These are phyloP conservation scores for Pantelozetes paolii DNA, from an alignment of 2,888 invertebrate species.

Conservation along the genomic window DNA sequence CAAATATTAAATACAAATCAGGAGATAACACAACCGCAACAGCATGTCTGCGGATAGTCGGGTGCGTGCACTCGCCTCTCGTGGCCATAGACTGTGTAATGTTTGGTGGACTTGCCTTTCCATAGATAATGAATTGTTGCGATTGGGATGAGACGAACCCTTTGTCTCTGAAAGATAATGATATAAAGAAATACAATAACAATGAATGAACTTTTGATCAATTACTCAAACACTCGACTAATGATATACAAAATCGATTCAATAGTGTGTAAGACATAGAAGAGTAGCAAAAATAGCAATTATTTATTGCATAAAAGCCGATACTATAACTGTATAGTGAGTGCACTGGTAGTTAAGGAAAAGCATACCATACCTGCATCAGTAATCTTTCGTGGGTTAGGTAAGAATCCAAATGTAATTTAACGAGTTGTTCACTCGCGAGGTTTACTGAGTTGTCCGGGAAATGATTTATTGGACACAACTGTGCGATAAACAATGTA, in stretches of 20 bases:
- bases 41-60: conserved; percentile 53
- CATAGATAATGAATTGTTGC: conserved; percentile 52
- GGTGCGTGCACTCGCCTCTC: conserved; percentile 53
- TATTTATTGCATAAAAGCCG: neutral
- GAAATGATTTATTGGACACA: conserved; percentile 56
- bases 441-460: conserved; percentile 56
- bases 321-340: neutral
- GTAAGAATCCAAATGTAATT: conserved; percentile 54
- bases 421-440: conserved; percentile 56
- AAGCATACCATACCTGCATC: conserved; percentile 53
- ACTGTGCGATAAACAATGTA: conserved; percentile 48
- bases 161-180: conserved; percentile 53
- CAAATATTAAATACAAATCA: too few relatives aligned
- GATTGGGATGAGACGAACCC: conserved; percentile 53
- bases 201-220: conserved; percentile 1
- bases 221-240: conserved; percentile 28
- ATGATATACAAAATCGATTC: conserved; percentile 10
- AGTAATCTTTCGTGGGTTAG: conserved; percentile 53
- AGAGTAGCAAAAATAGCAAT: neutral
- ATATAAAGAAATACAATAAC: too few relatives aligned
- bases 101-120: conserved; percentile 48
- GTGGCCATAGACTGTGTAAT: conserved; percentile 53
- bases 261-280: neutral
- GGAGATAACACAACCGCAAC: conserved; percentile 50
- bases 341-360: neutral